These are phyloP conservation scores for Heliconius melpomene DNA, from an alignment of 1,140 invertebrate genomes.

Conservation along the genomic window DNA sequence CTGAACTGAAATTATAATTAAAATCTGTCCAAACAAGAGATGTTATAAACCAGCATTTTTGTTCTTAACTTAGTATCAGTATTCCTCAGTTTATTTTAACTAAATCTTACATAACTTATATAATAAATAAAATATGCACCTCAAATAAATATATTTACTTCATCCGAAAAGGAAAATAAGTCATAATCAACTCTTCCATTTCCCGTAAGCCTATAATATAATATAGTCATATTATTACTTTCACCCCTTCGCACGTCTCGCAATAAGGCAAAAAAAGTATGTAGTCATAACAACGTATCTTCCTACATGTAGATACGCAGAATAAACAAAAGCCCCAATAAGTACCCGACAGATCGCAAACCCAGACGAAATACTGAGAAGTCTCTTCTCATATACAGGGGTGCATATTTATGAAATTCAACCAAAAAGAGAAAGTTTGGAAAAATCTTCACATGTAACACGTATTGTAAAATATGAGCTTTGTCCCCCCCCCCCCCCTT, in stretches of 20 bases:
- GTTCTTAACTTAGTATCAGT: too few relatives aligned
- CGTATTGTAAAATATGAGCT: slow-evolving; percentile 50
- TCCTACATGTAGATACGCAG: not conserved
- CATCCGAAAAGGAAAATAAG: not conserved
- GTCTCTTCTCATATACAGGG: slow-evolving; percentile 41
- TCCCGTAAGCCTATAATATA: not conserved
- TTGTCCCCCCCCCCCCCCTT: slow-evolving; percentile 27
- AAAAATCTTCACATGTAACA: slow-evolving; percentile 42
- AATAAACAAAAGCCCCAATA: slow-evolving; percentile 35
- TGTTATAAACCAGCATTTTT: too few relatives aligned
- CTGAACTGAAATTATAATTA: too few relatives aligned
- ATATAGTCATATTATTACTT: not conserved
- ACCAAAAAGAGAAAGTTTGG: slow-evolving; percentile 39
- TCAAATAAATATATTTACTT: not conserved
- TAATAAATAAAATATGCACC: not conserved
- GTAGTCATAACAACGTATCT: not conserved
- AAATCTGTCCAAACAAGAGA: too few relatives aligned
- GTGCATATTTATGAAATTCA: slow-evolving; percentile 50
- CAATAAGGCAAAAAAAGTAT: slow-evolving; percentile 1
- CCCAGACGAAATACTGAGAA: slow-evolving; percentile 40
- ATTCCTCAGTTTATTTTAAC: too few relatives aligned
- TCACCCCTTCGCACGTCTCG: not conserved
- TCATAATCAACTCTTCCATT: not conserved
- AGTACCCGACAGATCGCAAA: slow-evolving; percentile 34
- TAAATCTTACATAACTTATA: too few relatives aligned